A percentile compares a stretch with the other conserved stretches of the same genome.
These are phyloP conservation scores for Pseudanteris insignis DNA, from an alignment of 2,888 invertebrate genomes.

Conservation along the genomic window DNA sequence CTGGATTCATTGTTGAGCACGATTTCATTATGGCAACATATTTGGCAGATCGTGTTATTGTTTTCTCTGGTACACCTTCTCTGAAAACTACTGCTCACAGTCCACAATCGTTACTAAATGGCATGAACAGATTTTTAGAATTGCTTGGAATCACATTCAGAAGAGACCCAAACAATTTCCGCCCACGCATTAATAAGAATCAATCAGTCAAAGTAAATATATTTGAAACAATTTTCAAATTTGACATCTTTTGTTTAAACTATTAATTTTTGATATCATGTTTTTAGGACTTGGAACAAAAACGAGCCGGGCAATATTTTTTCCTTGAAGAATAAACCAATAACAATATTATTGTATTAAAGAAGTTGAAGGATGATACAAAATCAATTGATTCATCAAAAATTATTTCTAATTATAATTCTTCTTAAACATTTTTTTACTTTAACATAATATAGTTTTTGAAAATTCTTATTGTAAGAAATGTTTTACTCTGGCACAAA, in stretches of 20 bases:
- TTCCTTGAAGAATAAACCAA: constrained; percentile 94
- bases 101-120: constrained; percentile 92
- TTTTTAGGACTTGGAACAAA: constrained; percentile 92
- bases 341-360: no score
- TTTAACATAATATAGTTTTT: no score
- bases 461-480: no score
- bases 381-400: constrained; percentile 5
- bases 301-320: constrained; percentile 97
- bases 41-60: constrained; percentile 96
- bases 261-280: no score
- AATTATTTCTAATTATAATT: no score
- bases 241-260: no score
- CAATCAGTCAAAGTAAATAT: constrained; percentile 92
- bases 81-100: constrained; percentile 87
- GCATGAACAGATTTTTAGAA: constrained; percentile 98
- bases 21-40: constrained; percentile 99
- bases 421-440: no score
- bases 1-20: constrained; percentile 99
- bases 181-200: constrained; percentile 97
- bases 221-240: no score
- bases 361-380: no score
- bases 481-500: no score
- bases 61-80: constrained; percentile 95
- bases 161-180: constrained; percentile 97
- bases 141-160: constrained; percentile 97